A percentile compares a stretch with the other conserved stretches of the same genome.
Conservation (phyloP, 2,113 vertebrate genomes). For the Periophthalmus modestus region DNA sequence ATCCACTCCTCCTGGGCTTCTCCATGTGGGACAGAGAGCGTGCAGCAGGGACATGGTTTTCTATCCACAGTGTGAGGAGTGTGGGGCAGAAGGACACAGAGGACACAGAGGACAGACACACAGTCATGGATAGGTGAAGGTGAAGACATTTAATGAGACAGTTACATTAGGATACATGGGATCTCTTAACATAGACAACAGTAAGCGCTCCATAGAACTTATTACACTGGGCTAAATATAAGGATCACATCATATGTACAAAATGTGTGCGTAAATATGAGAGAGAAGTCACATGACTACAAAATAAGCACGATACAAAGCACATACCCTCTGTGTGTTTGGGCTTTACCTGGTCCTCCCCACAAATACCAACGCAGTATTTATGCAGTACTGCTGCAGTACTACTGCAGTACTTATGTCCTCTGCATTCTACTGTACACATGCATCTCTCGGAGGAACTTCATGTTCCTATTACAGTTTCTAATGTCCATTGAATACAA, state of each 20-base stretch:
- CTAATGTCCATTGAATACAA: too few relatives aligned
- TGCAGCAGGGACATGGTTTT: too few relatives aligned
- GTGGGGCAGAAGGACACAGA: too few relatives aligned
- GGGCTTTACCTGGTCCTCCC: too few relatives aligned
- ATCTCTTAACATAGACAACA: not conserved
- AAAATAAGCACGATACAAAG: not conserved
- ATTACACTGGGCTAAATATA: not conserved
- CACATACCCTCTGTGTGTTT: not conserved
- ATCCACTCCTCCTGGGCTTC: too few relatives aligned
- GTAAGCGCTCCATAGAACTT: not conserved
- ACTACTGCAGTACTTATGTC: too few relatives aligned
- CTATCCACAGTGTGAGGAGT: too few relatives aligned
- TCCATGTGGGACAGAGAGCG: too few relatives aligned
- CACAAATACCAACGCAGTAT: too few relatives aligned
- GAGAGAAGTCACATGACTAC: not conserved
- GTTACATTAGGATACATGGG: not conserved
- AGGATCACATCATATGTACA: conserved; percentile 1
- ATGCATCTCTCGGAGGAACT: too few relatives aligned
- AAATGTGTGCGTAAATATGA: not conserved
- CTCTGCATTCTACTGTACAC: too few relatives aligned
- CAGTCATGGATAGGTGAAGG: not conserved
- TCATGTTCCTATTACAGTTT: not conserved
- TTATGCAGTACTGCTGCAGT: too few relatives aligned
- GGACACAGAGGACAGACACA: not conserved
- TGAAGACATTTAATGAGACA: conserved; percentile 1